Conservation (phyloP, 1,140 invertebrate genomes). For the Hormaphis cornu region DNA sequence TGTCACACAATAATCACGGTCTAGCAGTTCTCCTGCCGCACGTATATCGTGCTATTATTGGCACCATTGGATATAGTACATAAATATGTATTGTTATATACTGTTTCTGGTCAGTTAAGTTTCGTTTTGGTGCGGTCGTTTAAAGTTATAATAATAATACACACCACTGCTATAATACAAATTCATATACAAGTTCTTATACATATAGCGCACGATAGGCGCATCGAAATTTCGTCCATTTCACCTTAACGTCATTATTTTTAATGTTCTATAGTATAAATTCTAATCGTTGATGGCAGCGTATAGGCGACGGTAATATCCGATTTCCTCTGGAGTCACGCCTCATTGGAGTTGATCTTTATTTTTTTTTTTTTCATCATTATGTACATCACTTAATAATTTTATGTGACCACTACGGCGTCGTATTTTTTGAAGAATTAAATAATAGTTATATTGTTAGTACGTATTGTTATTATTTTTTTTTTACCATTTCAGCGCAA, state of each 20-base stretch:
- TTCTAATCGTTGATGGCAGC: slow-evolving; percentile 1
- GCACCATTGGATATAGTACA: neutral
- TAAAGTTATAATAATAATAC: too few species aligned
- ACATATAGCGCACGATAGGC: neutral
- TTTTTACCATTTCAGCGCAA: neutral
- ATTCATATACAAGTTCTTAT: neutral
- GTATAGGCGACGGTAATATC: neutral
- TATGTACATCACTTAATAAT: too few species aligned
- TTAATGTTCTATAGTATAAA: neutral
- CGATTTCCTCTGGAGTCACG: slow-evolving; percentile 14
- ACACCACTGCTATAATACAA: neutral
- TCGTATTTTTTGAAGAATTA: neutral
- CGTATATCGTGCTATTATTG: neutral
- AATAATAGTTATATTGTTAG: neutral
- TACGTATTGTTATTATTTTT: neutral
- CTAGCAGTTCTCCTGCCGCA: neutral
- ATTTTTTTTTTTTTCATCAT: neutral
- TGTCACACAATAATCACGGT: neutral
- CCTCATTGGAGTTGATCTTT: slow-evolving; percentile 21
- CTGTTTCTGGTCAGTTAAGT: slow-evolving; percentile 13
- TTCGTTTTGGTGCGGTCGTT: neutral
- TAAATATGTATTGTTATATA: neutral
- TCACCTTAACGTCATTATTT: neutral
- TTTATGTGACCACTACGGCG: neutral
- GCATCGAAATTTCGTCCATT: neutral